These are phyloP conservation scores for Hoplodrina blanda DNA, from an alignment of 2,888 invertebrate genomes.

Conservation along the genomic window DNA sequence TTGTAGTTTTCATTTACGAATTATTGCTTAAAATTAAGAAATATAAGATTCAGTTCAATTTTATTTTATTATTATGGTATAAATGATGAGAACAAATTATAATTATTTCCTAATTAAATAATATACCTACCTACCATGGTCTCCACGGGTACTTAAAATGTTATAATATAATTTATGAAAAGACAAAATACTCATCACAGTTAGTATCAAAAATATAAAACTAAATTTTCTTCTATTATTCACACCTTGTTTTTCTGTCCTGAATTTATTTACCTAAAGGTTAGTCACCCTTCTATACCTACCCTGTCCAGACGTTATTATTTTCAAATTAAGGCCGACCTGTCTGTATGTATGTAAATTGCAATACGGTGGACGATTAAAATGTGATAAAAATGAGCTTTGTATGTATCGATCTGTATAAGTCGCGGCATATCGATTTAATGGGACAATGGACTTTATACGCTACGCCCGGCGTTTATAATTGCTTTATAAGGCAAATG, in stretches of 20 bases:
- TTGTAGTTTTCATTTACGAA: too few species aligned
- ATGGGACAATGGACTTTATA: constrained; percentile 45
- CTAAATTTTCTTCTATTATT: not conserved
- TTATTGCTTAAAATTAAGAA: too few species aligned
- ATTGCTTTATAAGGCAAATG: not conserved
- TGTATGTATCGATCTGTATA: constrained; percentile 42
- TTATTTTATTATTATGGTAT: too few species aligned
- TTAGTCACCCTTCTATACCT: constrained; percentile 63
- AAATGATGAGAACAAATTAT: too few species aligned
- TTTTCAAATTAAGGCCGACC: constrained; percentile 87
- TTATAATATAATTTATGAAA: too few species aligned
- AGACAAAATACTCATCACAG: too few species aligned
- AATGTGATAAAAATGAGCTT: constrained; percentile 69
- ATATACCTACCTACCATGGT: too few species aligned
- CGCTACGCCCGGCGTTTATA: not conserved
- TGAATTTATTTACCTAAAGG: constrained; percentile 1
- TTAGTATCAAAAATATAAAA: not conserved
- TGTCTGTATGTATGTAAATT: constrained; percentile 81
- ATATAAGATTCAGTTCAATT: too few species aligned
- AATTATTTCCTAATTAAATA: too few species aligned
- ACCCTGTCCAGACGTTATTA: constrained; percentile 84
- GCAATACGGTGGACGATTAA: constrained; percentile 74
- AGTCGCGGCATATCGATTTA: constrained; percentile 50
- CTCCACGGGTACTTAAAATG: too few species aligned
- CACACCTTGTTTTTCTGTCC: constrained; percentile 9